Conservation (phyloP, 2,888 invertebrate species). For the Drosophila anomalipes region DNA sequence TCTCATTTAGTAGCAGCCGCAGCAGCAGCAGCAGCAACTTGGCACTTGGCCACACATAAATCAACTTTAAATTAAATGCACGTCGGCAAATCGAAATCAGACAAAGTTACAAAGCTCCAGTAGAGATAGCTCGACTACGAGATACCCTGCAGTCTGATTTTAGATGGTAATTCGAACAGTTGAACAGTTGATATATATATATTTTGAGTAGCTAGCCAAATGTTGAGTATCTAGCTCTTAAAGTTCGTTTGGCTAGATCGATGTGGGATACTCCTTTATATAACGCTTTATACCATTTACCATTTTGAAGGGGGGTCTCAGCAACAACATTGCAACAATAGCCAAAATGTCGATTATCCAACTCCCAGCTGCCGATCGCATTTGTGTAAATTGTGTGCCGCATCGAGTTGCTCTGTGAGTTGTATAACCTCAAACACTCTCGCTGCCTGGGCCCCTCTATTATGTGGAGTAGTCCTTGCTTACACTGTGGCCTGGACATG, state of each 20-base stretch:
- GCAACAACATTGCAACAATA: conserved; percentile 24
- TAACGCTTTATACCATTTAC: background rate
- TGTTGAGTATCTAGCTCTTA: too few relatives aligned
- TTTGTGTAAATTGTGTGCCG: conserved; percentile 66
- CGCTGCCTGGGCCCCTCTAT: background rate
- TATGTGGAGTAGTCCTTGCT: background rate
- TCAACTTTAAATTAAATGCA: conserved; percentile 76
- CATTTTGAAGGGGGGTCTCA: background rate
- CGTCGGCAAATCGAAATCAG: conserved; percentile 33
- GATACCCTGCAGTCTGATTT: background rate
- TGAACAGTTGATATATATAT: too few relatives aligned
- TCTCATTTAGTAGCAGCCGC: conserved; percentile 29
- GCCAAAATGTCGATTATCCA: conserved; percentile 44
- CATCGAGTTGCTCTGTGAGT: conserved; percentile 43
- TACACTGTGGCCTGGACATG: conserved; percentile 16
- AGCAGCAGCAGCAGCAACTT: conserved; percentile 4
- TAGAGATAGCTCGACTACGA: background rate
- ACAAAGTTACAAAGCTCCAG: conserved; percentile 3
- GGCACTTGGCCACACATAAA: conserved; percentile 58
- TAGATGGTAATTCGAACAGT: background rate
- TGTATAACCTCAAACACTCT: background rate
- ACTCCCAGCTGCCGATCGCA: conserved; percentile 42
- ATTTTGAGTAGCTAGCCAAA: too few relatives aligned
- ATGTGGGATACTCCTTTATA: background rate
- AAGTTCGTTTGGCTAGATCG: background rate